Base-by-base conservation (phyloP, 2,888 invertebrate genomes). In the Phalera bucephala region DNA sequence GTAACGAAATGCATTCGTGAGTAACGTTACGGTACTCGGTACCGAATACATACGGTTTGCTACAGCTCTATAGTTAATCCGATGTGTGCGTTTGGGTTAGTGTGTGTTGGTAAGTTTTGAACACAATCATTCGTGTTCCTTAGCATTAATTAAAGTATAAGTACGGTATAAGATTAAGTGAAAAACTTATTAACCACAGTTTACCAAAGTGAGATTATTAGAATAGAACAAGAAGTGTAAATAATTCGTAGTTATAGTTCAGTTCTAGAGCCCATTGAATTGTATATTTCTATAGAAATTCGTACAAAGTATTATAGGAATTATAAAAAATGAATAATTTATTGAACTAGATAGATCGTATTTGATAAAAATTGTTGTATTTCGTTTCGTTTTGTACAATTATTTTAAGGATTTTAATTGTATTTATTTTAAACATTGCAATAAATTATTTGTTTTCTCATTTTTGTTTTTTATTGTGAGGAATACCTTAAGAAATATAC, bases 151-250 rank as follows among this genome's bases (percentile, higher is more conserved):
- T 36, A 27, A 27, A 36, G 13, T 54, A 37, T 47, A 42, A 26
- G 7, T 45, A 45, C 31, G 45, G 20, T 31, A 20, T 36, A n/a
- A 42, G 51, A 40, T 45, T 49, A 64, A 63, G 55, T 58, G 48
- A 62, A 59, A 62, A 81, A 79, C 80, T 72, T 74, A 81, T 80
- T 84, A 86, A 90, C 90, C 90, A 90, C 90, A 90, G 90, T 90
- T 88, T 90, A 90, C 90, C 90, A 90, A 90, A 90, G 90, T 90
- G 90, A 90, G 90, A 90, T 90, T 90, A 90, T 89, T 90, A 89
- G 84, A 63, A 41, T 67, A 77, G 69, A 63, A 62, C 41, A 63
- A 61, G 45, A 54, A 55, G 41, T 84, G 82, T 82, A 81, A 55
- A 80, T 79, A 80, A 53, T 60, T 50, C 32, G 45, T 32, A 32